Conservation (phyloP, 2,113 vertebrate species). For the Gobius niger region DNA sequence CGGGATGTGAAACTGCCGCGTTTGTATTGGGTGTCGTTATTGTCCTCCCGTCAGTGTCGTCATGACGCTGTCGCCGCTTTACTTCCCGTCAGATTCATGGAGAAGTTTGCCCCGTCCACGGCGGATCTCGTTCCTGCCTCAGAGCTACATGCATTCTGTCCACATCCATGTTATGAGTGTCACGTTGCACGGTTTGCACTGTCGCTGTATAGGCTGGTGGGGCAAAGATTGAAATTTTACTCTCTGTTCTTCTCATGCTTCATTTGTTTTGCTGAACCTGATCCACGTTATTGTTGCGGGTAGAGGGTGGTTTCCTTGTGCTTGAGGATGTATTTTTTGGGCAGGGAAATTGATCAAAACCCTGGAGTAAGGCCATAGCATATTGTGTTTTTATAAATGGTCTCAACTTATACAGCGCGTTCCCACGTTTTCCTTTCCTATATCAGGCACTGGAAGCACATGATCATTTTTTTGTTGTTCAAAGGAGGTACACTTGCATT, state of each 20-base stretch:
- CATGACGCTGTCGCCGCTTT: constrained; percentile 33
- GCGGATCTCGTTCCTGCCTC: constrained; percentile 48
- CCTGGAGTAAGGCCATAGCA: background rate
- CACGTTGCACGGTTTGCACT: constrained; percentile 11
- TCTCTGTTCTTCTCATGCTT: constrained; percentile 5
- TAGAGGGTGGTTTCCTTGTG: background rate
- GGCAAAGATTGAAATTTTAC: constrained; percentile 12
- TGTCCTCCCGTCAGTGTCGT: constrained; percentile 43
- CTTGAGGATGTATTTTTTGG: background rate
- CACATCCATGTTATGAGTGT: constrained; percentile 17
- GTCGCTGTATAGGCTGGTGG: background rate
- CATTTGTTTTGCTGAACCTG: constrained; percentile 6
- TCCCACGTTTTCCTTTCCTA: too few species aligned
- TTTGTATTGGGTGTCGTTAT: constrained; percentile 51
- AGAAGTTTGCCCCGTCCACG: constrained; percentile 1
- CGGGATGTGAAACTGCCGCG: constrained; percentile 11
- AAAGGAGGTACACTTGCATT: too few species aligned
- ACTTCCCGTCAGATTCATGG: constrained; percentile 1
- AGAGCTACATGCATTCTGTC: constrained; percentile 20
- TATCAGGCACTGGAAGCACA: too few species aligned
- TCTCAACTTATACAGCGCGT: too few species aligned
- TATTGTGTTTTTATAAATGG: background rate
- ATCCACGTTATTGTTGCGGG: background rate
- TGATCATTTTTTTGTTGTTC: too few species aligned
- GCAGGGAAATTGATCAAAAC: background rate